These are phyloP conservation scores for Sparus aurata DNA, from an alignment of 2,797 vertebrate species.

Conservation along the genomic window DNA sequence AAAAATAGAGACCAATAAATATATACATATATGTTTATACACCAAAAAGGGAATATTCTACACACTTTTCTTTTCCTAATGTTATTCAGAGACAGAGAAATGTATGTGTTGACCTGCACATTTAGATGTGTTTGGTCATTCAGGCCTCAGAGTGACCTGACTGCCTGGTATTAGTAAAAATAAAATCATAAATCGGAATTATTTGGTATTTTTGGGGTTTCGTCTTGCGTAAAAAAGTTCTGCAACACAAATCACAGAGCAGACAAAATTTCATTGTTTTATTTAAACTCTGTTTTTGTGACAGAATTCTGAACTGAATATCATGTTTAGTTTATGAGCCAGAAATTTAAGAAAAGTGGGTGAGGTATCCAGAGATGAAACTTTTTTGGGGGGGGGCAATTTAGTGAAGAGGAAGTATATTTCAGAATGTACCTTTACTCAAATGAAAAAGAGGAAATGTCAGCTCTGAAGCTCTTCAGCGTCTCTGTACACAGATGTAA, in stretches of 20 bases:
- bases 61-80: not conserved
- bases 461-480: not conserved
- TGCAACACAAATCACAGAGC: too few relatives aligned
- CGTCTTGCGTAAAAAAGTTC: too few relatives aligned
- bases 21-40: not conserved
- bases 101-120: not conserved
- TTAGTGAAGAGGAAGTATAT: not conserved
- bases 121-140: too few relatives aligned
- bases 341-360: too few relatives aligned
- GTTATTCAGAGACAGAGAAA: not conserved
- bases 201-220: too few relatives aligned
- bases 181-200: too few relatives aligned
- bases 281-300: too few relatives aligned
- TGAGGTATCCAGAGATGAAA: not conserved
- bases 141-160: too few relatives aligned
- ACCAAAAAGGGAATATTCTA: not conserved
- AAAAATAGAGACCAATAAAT: not conserved
- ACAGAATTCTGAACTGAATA: too few relatives aligned
- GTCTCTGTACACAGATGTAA: not conserved
- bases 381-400: not conserved
- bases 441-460: not conserved
- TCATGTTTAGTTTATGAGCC: too few relatives aligned
- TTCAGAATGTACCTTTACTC: not conserved
- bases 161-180: too few relatives aligned
- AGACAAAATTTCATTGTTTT: too few relatives aligned